Evolutionary conservation across 2,888 invertebrate species (phyloP).

Genomic region (Hydriomena furcata): DNA sequence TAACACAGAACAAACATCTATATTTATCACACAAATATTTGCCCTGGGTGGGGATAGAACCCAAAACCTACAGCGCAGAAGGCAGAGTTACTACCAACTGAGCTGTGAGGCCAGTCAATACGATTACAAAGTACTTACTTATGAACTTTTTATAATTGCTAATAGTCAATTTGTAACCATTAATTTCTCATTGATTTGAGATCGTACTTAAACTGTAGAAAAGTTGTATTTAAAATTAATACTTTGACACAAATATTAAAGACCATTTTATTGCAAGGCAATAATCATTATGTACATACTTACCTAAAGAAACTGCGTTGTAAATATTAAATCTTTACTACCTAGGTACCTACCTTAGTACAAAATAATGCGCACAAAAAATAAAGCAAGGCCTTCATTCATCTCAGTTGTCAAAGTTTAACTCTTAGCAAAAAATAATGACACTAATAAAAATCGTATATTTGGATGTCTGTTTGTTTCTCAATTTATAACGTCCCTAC

Average conservation of each 20-base stretch:
- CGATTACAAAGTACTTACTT: no score
- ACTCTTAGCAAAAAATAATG: slow-evolving; percentile 8
- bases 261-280: neutral
- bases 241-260: slow-evolving; percentile 16
- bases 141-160: neutral
- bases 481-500: no score
- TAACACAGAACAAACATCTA: no score
- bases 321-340: no score
- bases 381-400: neutral
- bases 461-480: no score
- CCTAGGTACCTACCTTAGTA: no score
- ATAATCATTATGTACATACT: neutral
- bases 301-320: neutral
- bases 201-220: slow-evolving; percentile 2
- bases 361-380: slow-evolving; percentile 1
- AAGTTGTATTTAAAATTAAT: slow-evolving; percentile 10
- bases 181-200: slow-evolving; percentile 8
- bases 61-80: no score
- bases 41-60: no score
- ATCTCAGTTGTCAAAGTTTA: slow-evolving; percentile 14
- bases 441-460: no score
- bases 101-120: no score
- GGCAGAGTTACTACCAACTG: no score
- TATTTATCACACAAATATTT: no score
- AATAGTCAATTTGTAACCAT: slow-evolving; percentile 14